These are phyloP conservation scores for Magallana angulata DNA, from an alignment of 1,140 invertebrate genomes.

Conservation along the genomic window DNA sequence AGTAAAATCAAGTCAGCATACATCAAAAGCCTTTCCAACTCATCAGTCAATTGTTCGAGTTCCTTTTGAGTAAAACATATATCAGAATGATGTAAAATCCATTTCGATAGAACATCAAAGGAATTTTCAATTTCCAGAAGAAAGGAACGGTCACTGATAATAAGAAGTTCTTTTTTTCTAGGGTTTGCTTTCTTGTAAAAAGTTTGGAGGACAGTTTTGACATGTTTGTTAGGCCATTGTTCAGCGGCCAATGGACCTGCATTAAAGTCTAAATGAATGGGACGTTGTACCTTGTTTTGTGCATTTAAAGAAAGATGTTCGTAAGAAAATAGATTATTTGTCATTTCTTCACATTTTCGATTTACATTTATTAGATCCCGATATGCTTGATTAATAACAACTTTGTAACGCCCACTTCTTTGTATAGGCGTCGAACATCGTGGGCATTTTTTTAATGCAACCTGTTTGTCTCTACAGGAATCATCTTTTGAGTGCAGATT, in stretches of 20 bases:
- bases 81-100: background rate
- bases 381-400: slow-evolving; percentile 80
- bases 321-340: background rate
- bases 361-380: slow-evolving; percentile 61
- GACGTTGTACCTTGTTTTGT: too few relatives aligned
- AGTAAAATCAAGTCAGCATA: background rate
- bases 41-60: slow-evolving; percentile 1
- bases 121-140: background rate
- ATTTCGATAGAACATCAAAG: background rate
- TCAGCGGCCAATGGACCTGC: too few relatives aligned
- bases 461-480: slow-evolving; percentile 37
- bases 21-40: background rate
- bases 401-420: slow-evolving; percentile 83
- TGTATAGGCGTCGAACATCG: slow-evolving; percentile 84
- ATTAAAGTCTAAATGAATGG: too few relatives aligned
- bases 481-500: slow-evolving; percentile 23
- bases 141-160: background rate
- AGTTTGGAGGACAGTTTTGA: background rate
- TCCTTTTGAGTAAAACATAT: background rate
- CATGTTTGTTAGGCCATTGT: background rate
- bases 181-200: background rate
- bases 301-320: too few relatives aligned
- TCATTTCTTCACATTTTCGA: slow-evolving; percentile 42
- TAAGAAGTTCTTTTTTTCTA: background rate
- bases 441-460: slow-evolving; percentile 80